Evolutionary conservation across 2,888 invertebrate genomes (phyloP), one percentile per base, ranked within the genome.

Genomic region (Drosophila monieri): DNA sequence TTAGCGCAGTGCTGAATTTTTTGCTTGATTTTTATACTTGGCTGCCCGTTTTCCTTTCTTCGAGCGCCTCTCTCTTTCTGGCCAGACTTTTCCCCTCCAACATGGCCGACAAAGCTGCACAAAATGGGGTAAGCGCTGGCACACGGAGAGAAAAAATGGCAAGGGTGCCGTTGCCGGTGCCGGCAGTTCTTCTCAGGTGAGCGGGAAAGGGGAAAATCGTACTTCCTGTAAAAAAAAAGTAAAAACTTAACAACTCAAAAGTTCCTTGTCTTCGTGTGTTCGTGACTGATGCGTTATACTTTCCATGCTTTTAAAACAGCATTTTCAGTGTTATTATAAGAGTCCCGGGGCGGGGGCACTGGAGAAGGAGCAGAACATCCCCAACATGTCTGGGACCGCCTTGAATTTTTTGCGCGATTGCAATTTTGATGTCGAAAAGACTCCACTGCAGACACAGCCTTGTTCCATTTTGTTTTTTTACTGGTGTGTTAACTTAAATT

Each of bases 361-460:
- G 21, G 21, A 23, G 21, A 32, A 44, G 39, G 27, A 44, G 64
- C 35, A 35, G 23, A 62, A 62, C 62, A 64, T 52, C 64, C 64
- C 68, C 58, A 52, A 52, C 39, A 18, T 59, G 68, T 68, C 68
- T 69, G 51, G 56, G 47, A 52, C 62, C 73, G 80, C 78, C 77
- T 70, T 70, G 64, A 64, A 58, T 80, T 53, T 69, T 80, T 78
- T 68, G 66, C 15, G 23, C 53, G 21, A 51, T 75, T 76, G 87
- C 89, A 90, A 90, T 90, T 90, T 90, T 83, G 88, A 84, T 87
- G 89, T 89, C 88, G 89, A 84, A 84, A 83, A 72, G 83, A 83
- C 67, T 74, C 68, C 86, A 76, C 81, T 74, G 69, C 88, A 89
- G 89, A 77, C 79, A 80, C 70, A 76, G n/a, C 27, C 27, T 2